Conservation (phyloP, 2,888 invertebrate genomes). For the Deroplatys truncata region DNA sequence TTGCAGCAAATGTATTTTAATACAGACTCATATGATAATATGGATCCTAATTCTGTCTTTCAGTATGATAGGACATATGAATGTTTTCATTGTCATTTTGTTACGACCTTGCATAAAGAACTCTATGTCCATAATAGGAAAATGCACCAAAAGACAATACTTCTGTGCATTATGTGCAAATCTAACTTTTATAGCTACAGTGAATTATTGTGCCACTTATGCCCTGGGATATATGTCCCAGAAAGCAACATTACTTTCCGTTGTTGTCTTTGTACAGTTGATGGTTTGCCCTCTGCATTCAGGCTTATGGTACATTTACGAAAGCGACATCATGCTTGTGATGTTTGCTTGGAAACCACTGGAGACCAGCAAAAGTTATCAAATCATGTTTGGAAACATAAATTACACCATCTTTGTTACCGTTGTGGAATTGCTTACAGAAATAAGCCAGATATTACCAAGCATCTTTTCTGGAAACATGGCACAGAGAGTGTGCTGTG, state of each 20-base stretch:
- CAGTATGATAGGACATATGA: constrained; percentile 70
- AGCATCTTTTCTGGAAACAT: constrained; percentile 90
- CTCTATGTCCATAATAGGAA: constrained; percentile 81
- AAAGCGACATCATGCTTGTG: constrained; percentile 79
- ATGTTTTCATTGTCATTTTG: constrained; percentile 81
- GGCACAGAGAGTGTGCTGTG: constrained; percentile 84
- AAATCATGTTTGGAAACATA: constrained; percentile 88
- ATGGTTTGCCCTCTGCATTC: constrained; percentile 79
- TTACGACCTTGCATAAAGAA: constrained; percentile 75
- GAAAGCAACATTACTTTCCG: constrained; percentile 63
- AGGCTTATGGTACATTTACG: constrained; percentile 83
- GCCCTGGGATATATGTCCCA: constrained; percentile 69
- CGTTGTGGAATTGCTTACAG: constrained; percentile 84
- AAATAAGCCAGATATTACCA: constrained; percentile 82
- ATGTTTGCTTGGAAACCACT: constrained; percentile 80
- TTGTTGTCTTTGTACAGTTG: constrained; percentile 75
- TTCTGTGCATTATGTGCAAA: constrained; percentile 84
- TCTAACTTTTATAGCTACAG: constrained; percentile 83
- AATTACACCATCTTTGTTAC: constrained; percentile 80
- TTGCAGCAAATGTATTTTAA: constrained; percentile 67
- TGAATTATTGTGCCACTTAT: constrained; percentile 80
- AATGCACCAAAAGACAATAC: constrained; percentile 77
- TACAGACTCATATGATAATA: constrained; percentile 64
- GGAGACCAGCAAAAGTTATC: constrained; percentile 75
- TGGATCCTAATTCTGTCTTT: constrained; percentile 51